phyloP scores from a whole-genome alignment of 92 coral and sea anemone species.

The Blastomussa wellsi region DNA sequence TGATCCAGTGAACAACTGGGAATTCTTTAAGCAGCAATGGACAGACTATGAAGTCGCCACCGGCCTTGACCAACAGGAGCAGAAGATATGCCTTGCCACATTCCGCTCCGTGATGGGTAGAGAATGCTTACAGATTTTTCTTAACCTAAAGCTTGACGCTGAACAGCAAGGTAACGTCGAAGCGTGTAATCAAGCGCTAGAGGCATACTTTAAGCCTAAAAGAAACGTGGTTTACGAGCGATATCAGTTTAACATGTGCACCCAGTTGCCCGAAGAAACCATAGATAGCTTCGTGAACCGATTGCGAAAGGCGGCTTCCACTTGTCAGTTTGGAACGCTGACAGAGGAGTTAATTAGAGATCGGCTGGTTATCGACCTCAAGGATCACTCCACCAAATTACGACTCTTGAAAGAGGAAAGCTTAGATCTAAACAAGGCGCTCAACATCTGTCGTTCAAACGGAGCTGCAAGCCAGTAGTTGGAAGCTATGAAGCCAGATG shows the following conservation, averaged over 20 bases:
- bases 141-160: constrained; percentile 49
- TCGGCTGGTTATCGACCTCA: constrained; percentile 42
- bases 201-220: constrained; percentile 57
- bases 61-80: constrained; percentile 48
- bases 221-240: constrained; percentile 68
- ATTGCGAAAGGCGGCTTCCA: background rate
- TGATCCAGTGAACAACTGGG: constrained; percentile 59
- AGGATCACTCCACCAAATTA: constrained; percentile 28
- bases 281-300: constrained; percentile 32
- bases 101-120: constrained; percentile 66
- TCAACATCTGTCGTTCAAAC: constrained; percentile 32
- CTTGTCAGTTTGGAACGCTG: constrained; percentile 16
- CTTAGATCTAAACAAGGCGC: constrained; percentile 31
- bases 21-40: constrained; percentile 62
- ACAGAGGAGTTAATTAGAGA: constrained; percentile 27
- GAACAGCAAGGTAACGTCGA: constrained; percentile 35
- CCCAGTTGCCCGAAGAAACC: constrained; percentile 45
- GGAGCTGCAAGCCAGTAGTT: constrained; percentile 43
- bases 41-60: constrained; percentile 60
- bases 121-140: constrained; percentile 59
- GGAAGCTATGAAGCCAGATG: constrained; percentile 37
- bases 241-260: constrained; percentile 46
- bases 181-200: constrained; percentile 43
- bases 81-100: constrained; percentile 54
- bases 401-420: constrained; percentile 35